Evolutionary conservation across 2,888 invertebrate species (phyloP).

Genomic region (Blera fallax): DNA sequence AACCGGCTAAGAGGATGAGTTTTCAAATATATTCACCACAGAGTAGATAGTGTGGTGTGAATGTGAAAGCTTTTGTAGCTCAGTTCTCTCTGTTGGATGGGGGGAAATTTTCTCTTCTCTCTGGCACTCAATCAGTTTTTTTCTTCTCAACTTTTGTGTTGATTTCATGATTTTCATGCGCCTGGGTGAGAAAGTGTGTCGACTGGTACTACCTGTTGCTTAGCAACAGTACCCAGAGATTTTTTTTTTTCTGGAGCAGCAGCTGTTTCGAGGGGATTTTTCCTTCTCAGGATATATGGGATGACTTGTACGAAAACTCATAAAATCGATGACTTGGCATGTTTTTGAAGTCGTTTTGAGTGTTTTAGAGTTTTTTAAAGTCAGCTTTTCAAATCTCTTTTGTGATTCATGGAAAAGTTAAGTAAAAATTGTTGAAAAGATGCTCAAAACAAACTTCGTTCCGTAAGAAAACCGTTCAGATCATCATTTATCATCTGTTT

Average conservation of each 20-base stretch:
- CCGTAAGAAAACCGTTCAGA: too few species aligned
- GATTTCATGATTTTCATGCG: not conserved
- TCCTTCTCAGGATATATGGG: not conserved
- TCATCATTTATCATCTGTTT: not conserved
- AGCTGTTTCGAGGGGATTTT: constrained; percentile 40
- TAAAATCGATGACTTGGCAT: constrained; percentile 58
- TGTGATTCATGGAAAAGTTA: not conserved
- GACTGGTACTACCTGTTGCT: constrained; percentile 64
- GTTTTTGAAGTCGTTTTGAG: constrained; percentile 10
- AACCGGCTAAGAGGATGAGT: constrained; percentile 21
- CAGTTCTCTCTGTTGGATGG: constrained; percentile 36
- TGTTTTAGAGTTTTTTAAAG: not conserved
- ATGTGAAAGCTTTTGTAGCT: constrained; percentile 48
- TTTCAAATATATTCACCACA: constrained; percentile 40
- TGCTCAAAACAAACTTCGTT: not conserved
- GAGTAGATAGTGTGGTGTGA: not conserved
- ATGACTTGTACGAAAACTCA: constrained; percentile 38
- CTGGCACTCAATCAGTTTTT: not conserved
- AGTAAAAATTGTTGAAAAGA: not conserved
- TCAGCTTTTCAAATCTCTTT: not conserved
- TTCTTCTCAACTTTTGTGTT: not conserved
- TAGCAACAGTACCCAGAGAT: constrained; percentile 58
- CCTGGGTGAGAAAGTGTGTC: constrained; percentile 37
- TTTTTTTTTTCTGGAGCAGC: constrained; percentile 29
- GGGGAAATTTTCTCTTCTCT: constrained; percentile 38